phyloP scores from a whole-genome alignment of 2,888 invertebrate species.

The Scaptodrosophila latifasciaeformis region DNA sequence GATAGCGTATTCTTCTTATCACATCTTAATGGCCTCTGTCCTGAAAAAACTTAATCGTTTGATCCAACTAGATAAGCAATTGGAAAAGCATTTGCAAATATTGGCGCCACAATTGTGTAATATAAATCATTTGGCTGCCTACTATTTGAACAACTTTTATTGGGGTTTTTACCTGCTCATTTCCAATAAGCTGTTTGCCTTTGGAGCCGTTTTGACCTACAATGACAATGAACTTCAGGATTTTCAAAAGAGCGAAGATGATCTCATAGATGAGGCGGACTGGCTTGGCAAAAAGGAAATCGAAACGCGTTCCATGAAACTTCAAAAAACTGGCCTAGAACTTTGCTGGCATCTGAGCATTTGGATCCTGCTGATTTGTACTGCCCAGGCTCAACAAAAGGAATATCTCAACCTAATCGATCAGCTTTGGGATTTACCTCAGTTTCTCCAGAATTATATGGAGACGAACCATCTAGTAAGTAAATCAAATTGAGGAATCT shows the following conservation, averaged over 20 bases:
- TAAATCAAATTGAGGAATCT: too few relatives aligned
- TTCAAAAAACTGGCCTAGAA: not conserved
- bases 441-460: too few relatives aligned
- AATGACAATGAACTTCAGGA: conserved; percentile 14
- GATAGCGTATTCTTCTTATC: too few relatives aligned
- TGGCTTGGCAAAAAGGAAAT: conserved; percentile 20
- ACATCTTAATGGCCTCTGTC: too few relatives aligned
- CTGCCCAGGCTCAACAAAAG: conserved; percentile 32
- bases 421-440: conserved; percentile 15
- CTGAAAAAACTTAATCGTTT: too few relatives aligned
- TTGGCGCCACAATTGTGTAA: conserved; percentile 8
- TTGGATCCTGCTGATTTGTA: conserved; percentile 28
- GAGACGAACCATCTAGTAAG: conserved; percentile 29
- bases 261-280: conserved; percentile 31
- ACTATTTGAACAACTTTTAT: conserved; percentile 27
- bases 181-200: conserved; percentile 7
- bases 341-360: conserved; percentile 27
- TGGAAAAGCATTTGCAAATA: not conserved
- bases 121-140: conserved; percentile 28
- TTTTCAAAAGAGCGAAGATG: conserved; percentile 6
- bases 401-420: conserved; percentile 10
- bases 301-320: not conserved
- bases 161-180: too few relatives aligned
- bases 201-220: conserved; percentile 12
- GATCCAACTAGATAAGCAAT: not conserved